Evolutionary conservation across 2,113 vertebrate species (phyloP), one percentile per base, ranked within the genome.

Genomic region (Paratilapia polleni): DNA sequence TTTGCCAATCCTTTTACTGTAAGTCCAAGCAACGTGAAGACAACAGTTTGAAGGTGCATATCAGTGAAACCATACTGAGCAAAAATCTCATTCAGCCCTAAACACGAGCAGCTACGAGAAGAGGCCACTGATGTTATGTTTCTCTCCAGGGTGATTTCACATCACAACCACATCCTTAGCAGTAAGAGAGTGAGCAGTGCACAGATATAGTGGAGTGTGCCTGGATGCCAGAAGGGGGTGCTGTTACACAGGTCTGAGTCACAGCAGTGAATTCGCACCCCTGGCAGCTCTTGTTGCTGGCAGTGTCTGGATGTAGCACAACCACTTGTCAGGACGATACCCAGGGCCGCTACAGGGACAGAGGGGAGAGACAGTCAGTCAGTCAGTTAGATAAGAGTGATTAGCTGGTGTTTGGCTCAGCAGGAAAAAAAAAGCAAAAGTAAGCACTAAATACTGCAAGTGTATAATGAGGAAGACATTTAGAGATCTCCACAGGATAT

Each of bases 231-330:
- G 61, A 78, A 0, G 22, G 91, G 84, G 91, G 96, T 62, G 38
- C 87, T 34, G 84, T 97, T 96, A 93, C 96, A 96, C 26, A 98
- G 96, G 75, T 97, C 96, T 0, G 94, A 93, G 91, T 95, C 95
- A 0, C 97, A 98, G 94, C 97, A 98, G 93, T 97, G 96, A 94
- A 98, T 97, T 59, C 95, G 95, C 81, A 98, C 96, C 19, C 97
- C 97, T 2, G 97, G 97, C 82, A 98, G 95, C 92, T 98, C 97
- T 79, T 96, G 96, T 90, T 98, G 97, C 91, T 97, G 97, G 93
- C 97, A 97, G 94, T 98, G 97, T 57, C 97, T 96, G 36, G 97
- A 97, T 5, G 97, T 98, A 93, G 97, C 97, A 20, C 97, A 98
- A 81, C 97, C 97, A 4, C 97, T 97, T 91, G 97, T 96, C 95